phyloP scores from a whole-genome alignment of 2,113 vertebrate genomes.

The Tenrec ecaudatus region DNA sequence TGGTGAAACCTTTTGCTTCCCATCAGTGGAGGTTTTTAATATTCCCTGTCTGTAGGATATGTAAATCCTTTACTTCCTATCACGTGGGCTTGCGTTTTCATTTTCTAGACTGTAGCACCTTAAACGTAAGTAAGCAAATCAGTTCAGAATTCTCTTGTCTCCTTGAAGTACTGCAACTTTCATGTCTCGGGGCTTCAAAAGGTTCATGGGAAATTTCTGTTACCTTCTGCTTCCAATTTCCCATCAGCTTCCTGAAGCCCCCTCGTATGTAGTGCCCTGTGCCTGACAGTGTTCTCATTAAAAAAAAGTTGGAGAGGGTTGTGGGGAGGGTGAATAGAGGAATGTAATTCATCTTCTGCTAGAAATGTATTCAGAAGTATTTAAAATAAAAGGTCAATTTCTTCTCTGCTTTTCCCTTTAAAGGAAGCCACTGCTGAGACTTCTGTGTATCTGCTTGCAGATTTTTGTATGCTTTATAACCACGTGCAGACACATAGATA shows the following conservation, averaged over 20 bases:
- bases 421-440: not conserved
- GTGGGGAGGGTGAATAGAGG: too few relatives aligned
- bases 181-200: too few relatives aligned
- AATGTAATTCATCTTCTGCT: not conserved
- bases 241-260: too few relatives aligned
- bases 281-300: not conserved
- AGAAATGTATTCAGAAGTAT: not conserved
- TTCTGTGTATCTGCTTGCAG: constrained; percentile 12
- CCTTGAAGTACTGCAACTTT: not conserved
- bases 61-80: constrained; percentile 32
- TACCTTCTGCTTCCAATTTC: too few relatives aligned
- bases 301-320: too few relatives aligned
- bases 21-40: constrained; percentile 82
- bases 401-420: not conserved
- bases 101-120: constrained; percentile 41
- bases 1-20: constrained; percentile 84
- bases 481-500: not conserved
- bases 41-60: constrained; percentile 78
- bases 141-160: not conserved
- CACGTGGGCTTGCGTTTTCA: constrained; percentile 20
- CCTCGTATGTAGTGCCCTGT: too few relatives aligned
- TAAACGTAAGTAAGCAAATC: fast-evolving
- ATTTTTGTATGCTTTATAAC: not conserved
- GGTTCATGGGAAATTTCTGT: too few relatives aligned
- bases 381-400: constrained; percentile 20